Evolutionary conservation across 2,888 invertebrate species (phyloP), one percentile per base, ranked within the genome.

Genomic region (Nudaria mundana): DNA sequence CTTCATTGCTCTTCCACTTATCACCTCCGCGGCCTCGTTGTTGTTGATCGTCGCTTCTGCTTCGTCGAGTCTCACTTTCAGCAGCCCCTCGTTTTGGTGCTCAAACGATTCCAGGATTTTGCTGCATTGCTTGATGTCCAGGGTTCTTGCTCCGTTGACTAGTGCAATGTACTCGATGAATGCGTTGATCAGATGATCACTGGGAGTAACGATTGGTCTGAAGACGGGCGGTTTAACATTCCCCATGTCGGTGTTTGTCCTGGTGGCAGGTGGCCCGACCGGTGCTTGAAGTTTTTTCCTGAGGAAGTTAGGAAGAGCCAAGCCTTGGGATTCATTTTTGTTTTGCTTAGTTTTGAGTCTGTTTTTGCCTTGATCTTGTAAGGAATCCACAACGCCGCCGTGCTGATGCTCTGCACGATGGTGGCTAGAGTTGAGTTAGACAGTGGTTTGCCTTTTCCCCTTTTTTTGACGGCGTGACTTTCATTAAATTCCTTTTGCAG

Each of bases 31-130:
- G 3, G 11, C 26, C 5, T 5, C 10, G 22, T 42, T 52, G 33
- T 50, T 3, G 18, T 43, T 39, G n/a, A 50, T 7, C 4, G 50
- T 48, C 5, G 28, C 50, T 24, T 47, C 48, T 5, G 52, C 48
- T 13, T 53, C 37, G 6, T 43, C 30, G 3, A 50, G 42, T 10
- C 32, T 8, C 6, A 6, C 20, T 10, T 10, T 3, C 6, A 52
- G 34, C 11, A 37, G 31, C 3, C 5, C 13, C 2, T 15, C 15
- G 6, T 24, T n/a, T 0, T 11, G 13, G 0, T 1, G 1, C 2
- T 5, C n/a, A 12, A 23, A 47, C 20, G 37, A 12, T 1, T 11
- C 2, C 14, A 25, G 16, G 8, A 49, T 49, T 2, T 25, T 11
- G 3, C 20, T 2, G 30, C 52, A 49, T 8, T 30, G 8, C 1